Evolutionary conservation across 2,888 invertebrate genomes (phyloP).

Genomic region (Toxonevra muliebris): DNA sequence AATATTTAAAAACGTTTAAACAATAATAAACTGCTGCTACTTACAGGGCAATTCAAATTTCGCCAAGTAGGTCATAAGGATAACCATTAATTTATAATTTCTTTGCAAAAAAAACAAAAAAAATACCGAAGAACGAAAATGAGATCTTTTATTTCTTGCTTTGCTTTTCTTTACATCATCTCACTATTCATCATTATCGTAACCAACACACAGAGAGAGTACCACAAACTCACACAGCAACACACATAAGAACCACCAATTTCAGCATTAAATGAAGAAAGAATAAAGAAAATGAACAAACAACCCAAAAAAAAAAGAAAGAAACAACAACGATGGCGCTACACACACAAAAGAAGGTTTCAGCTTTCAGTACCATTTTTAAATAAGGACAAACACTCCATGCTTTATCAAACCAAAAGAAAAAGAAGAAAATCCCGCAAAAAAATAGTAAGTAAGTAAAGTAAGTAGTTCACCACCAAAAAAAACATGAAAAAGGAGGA

Average conservation of each 20-base stretch:
- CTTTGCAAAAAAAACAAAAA: constrained; percentile 24
- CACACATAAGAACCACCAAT: not conserved
- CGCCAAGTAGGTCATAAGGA: constrained; percentile 44
- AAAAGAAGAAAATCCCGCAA: no score
- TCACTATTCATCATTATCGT: constrained; percentile 1
- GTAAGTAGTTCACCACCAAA: not conserved
- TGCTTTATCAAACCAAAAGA: no score
- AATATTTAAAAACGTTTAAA: no score
- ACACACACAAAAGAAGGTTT: not conserved
- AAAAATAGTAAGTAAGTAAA: no score
- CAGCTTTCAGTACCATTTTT: no score
- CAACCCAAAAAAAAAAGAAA: not conserved
- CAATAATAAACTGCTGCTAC: no score
- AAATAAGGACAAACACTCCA: no score
- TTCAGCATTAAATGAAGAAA: no score
- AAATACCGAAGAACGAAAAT: constrained; percentile 7
- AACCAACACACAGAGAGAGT: no score
- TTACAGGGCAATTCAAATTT: no score
- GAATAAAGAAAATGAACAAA: not conserved
- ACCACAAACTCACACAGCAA: not conserved
- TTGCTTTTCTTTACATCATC: constrained; percentile 18
- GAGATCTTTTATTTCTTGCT: constrained; percentile 14
- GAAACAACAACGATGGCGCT: not conserved
- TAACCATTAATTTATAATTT: constrained; percentile 45
- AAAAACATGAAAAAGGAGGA: not conserved